Evolutionary conservation across 2,113 vertebrate species (phyloP), one percentile per base, ranked within the genome.

Genomic region (Atrichornis clamosus): DNA sequence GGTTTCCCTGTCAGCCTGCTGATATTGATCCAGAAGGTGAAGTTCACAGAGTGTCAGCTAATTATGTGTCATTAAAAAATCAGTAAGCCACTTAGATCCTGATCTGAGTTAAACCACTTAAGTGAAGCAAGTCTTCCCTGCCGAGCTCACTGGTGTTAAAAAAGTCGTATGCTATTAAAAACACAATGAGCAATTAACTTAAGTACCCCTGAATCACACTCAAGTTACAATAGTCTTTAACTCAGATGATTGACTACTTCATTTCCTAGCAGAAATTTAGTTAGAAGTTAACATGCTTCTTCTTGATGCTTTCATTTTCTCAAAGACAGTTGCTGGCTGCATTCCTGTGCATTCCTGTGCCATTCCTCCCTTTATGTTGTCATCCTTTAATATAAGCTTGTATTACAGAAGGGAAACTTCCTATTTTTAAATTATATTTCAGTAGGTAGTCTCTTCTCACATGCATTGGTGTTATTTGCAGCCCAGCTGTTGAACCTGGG

Each of bases 1-100:
- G 24, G 9, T 82, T 93, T 90, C 58, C 87, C 59, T 93, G 64
- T 41, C 59, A 30, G 65, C 17, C 33, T 50, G 64, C n/a, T 84
- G 69, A 59, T 91, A 96, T 67, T 46, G 87, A 96, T 91, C 73
- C 62, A 74, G 69, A 53, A 78, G 8, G 56, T 68, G 53, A 84
- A 78, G 92, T 79, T 87, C 81, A 84, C 39, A 46, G 67, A 69
- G 8, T 75, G 35, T 20, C 3, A 7, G 42, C 65, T 95, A 94
- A 95, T 94, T 90, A 78, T 3, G 1, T 89, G 74, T 83, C 83
- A 78, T 89, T 91, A 91, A 91, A 84, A 93, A 93, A 94, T 87
- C 84, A 79, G n/a, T 93, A 96, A 80, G 86, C 15, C 46, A 78
- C 56, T 95, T 89, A 50, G 56, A 91, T 84, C 41, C 62, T 68